Conservation (phyloP, 2,888 invertebrate genomes). For the Apotomis capreana region DNA sequence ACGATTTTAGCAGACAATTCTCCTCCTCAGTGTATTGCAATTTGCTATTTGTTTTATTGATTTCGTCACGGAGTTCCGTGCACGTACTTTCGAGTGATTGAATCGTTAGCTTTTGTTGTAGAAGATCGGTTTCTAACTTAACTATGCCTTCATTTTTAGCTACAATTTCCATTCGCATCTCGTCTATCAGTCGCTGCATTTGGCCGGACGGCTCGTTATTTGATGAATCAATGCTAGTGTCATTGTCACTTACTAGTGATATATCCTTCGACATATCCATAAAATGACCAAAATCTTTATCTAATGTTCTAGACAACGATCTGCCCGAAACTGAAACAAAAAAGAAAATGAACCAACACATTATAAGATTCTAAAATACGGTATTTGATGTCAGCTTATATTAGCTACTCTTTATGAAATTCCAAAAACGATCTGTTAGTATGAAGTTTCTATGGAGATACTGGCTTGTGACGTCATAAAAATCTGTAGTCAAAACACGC, state of each 20-base stretch:
- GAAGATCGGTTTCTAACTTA: constrained; percentile 62
- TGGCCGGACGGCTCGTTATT: constrained; percentile 51
- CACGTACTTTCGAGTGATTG: constrained; percentile 60
- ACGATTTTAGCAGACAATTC: constrained; percentile 60
- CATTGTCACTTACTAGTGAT: constrained; percentile 67
- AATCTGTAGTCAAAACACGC: no score
- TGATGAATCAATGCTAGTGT: constrained; percentile 55
- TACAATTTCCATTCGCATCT: constrained; percentile 58
- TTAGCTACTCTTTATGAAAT: no score
- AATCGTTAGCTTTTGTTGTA: constrained; percentile 60
- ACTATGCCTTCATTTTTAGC: constrained; percentile 58
- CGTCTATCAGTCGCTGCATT: constrained; percentile 51
- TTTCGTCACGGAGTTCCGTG: constrained; percentile 55
- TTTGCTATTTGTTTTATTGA: constrained; percentile 59
- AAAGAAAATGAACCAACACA: constrained; percentile 8
- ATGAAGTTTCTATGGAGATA: no score
- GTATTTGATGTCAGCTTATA: no score
- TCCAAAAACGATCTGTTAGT: no score
- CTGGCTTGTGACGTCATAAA: no score
- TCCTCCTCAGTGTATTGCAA: constrained; percentile 59
- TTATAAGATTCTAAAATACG: no score
- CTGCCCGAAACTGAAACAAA: constrained; percentile 52
- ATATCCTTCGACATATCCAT: constrained; percentile 70
- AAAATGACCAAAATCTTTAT: constrained; percentile 57
- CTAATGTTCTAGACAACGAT: constrained; percentile 49